Conservation (phyloP, 2,797 vertebrate species). For the Delichon dasypus region DNA sequence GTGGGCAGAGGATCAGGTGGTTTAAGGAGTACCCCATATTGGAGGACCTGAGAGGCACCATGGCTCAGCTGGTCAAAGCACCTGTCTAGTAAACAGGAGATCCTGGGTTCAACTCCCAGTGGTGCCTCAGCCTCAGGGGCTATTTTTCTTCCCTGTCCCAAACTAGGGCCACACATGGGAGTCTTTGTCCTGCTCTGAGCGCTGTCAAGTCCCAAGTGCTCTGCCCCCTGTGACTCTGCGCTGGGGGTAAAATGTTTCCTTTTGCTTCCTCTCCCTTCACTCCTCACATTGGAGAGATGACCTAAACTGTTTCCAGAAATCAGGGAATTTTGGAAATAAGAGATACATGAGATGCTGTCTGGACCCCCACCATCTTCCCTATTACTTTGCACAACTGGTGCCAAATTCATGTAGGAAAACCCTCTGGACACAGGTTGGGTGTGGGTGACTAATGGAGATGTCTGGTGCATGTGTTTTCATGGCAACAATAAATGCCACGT, state of each 20-base stretch:
- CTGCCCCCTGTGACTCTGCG: accelerated
- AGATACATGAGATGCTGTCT: neutral
- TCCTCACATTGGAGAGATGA: neutral
- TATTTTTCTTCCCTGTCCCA: neutral
- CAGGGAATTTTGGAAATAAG: neutral
- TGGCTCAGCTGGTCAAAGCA: neutral
- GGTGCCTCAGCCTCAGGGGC: accelerated
- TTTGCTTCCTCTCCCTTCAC: neutral
- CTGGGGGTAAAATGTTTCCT: neutral
- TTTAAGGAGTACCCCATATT: accelerated
- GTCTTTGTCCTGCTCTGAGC: neutral
- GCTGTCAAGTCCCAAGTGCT: accelerated
- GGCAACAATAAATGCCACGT: neutral
- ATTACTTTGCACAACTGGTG: neutral
- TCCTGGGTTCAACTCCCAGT: neutral
- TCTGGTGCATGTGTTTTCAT: accelerated
- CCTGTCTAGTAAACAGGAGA: neutral
- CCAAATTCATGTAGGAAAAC: neutral
- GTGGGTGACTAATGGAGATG: neutral
- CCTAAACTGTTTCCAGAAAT: neutral
- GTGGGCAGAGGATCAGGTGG: neutral
- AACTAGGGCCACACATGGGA: neutral
- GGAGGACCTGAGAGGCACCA: accelerated
- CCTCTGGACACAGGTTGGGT: neutral
- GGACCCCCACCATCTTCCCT: neutral